A percentile compares a stretch with the other conserved stretches of the same genome.
These are phyloP conservation scores for Hemicentrotus pulcherrimus DNA, from an alignment of 35 echinoderm and acorn worm species.

Conservation along the genomic window DNA sequence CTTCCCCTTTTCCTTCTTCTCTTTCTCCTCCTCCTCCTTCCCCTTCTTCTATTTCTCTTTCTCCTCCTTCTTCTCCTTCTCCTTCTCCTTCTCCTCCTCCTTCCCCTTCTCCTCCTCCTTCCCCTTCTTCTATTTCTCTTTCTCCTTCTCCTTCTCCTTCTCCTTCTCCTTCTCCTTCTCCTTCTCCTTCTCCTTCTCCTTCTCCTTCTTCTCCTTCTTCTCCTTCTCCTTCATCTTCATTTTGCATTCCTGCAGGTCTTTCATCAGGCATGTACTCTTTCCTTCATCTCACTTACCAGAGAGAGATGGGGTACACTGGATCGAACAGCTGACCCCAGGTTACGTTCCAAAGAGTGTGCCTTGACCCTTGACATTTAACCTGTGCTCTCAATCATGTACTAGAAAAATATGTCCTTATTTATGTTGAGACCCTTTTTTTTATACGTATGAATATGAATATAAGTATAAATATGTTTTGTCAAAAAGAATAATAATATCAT, in stretches of 20 bases:
- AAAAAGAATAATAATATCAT: too few relatives aligned
- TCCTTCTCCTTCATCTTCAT: too few relatives aligned
- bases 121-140: too few relatives aligned
- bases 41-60: too few relatives aligned
- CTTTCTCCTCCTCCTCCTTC: too few relatives aligned
- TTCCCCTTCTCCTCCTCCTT: too few relatives aligned
- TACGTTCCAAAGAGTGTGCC: conserved; percentile 59
- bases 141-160: too few relatives aligned
- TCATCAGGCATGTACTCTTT: conserved; percentile 77
- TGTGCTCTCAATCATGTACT: not conserved
- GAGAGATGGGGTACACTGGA: conserved; percentile 83
- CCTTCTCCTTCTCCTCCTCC: too few relatives aligned
- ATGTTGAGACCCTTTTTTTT: not conserved
- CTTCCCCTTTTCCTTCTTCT: too few relatives aligned
- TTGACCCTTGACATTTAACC: conserved; percentile 35
- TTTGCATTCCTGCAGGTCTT: conserved; percentile 57
- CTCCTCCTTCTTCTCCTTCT: too few relatives aligned
- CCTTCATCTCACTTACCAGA: conserved; percentile 82
- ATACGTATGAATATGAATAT: not conserved
- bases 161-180: too few relatives aligned
- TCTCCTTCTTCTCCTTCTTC: not conserved
- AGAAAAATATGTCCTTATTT: conserved; percentile 24
- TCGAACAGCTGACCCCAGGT: conserved; percentile 59
- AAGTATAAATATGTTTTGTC: not conserved
- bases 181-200: too few relatives aligned